These are phyloP conservation scores for Amphiura filiformis DNA, from an alignment of 35 echinoderm and acorn worm species.

Conservation along the genomic window DNA sequence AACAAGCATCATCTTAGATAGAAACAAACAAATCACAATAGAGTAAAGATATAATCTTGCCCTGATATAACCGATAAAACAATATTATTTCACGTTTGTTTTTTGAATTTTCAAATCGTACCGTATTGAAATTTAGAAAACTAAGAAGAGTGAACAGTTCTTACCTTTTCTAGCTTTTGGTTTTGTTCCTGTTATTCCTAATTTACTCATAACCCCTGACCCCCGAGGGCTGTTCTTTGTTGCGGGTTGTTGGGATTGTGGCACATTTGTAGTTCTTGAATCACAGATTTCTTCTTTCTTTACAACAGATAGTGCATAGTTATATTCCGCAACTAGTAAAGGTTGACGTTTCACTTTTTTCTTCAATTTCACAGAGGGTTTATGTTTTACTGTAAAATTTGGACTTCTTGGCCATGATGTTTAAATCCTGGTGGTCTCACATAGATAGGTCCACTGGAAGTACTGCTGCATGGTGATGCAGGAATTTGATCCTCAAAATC, in stretches of 20 bases:
- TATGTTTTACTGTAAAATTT: constrained; percentile 18
- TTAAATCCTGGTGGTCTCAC: constrained; percentile 85
- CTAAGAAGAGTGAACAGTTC: not conserved
- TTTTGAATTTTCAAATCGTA: too few relatives aligned
- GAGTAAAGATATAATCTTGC: too few relatives aligned
- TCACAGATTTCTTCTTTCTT: not conserved
- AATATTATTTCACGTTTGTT: too few relatives aligned
- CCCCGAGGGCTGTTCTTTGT: not conserved
- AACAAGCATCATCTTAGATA: too few relatives aligned
- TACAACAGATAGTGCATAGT: not conserved
- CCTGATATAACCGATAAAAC: too few relatives aligned
- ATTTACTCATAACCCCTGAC: not conserved
- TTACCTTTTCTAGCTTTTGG: constrained; percentile 16
- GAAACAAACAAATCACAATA: too few relatives aligned
- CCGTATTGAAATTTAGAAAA: too few relatives aligned
- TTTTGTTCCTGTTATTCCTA: constrained; percentile 20
- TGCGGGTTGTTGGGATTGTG: not conserved
- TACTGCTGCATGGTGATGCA: constrained; percentile 95
- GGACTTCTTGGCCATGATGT: constrained; percentile 86
- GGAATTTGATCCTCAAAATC: constrained; percentile 81
- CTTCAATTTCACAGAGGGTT: constrained; percentile 50
- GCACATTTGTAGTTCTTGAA: not conserved
- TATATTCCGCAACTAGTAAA: not conserved
- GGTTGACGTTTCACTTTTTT: constrained; percentile 45
- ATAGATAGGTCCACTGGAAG: constrained; percentile 92